These are phyloP conservation scores for Xanthorhoe spadicearia DNA, from an alignment of 2,888 invertebrate species.

Conservation along the genomic window DNA sequence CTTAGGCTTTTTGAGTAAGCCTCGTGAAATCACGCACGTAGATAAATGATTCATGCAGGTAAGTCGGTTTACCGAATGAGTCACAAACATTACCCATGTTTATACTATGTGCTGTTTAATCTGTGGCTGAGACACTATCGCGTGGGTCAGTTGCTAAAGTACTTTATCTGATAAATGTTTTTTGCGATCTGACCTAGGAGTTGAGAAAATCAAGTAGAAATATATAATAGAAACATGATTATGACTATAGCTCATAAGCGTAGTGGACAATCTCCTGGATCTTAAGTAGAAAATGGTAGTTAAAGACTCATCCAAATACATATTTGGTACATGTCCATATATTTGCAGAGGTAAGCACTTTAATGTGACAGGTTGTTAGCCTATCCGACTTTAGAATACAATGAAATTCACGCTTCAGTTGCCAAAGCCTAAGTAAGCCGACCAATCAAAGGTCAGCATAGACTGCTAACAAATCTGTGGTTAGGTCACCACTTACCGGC, in stretches of 20 bases:
- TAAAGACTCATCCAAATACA: too few relatives aligned
- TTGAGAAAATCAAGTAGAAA: too few relatives aligned
- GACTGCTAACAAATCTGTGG: conserved; percentile 10
- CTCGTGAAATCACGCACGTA: conserved; percentile 37
- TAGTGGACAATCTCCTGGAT: too few relatives aligned
- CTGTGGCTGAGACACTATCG: background rate
- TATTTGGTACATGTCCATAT: too few relatives aligned
- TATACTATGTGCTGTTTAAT: background rate
- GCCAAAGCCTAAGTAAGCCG: background rate
- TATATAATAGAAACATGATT: too few relatives aligned
- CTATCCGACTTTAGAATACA: background rate
- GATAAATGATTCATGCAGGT: conserved; percentile 40
- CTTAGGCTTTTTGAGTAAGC: conserved; percentile 37
- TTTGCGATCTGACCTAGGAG: too few relatives aligned
- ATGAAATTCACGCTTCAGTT: background rate
- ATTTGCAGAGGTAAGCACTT: too few relatives aligned
- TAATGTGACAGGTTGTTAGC: too few relatives aligned
- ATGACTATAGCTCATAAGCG: too few relatives aligned
- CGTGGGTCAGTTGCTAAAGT: background rate
- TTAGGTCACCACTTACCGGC: conserved; percentile 11
- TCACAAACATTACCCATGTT: conserved; percentile 25
- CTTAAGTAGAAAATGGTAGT: too few relatives aligned
- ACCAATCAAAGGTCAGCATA: background rate
- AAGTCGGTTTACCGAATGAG: conserved; percentile 28
- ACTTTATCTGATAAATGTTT: too few relatives aligned